A percentile compares a stretch with the other conserved stretches of the same genome.
Conservation (phyloP, 2,113 vertebrate genomes). For the Leuciscus idus region DNA sequence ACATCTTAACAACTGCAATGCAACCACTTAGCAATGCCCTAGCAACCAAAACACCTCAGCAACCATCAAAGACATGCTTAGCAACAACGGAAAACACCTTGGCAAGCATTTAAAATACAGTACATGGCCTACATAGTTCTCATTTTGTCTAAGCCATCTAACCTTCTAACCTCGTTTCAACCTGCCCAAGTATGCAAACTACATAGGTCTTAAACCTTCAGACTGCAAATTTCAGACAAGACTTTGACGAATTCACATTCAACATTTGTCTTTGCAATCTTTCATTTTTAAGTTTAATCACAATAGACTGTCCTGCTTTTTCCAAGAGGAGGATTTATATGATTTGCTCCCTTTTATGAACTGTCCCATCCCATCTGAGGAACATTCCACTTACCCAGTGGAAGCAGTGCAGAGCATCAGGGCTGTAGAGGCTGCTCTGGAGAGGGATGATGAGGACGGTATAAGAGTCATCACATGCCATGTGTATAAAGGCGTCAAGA, state of each 20-base stretch:
- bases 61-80: neutral
- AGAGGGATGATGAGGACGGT: constrained; percentile 75
- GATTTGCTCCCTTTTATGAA: neutral
- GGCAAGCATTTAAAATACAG: neutral
- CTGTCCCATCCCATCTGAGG: neutral
- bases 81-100: neutral
- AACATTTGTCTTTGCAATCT: neutral
- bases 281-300: neutral
- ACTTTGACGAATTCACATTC: neutral
- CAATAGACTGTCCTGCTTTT: neutral
- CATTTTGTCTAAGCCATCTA: neutral
- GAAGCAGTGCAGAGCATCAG: constrained; percentile 75
- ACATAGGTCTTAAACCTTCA: neutral
- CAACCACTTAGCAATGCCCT: neutral
- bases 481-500: constrained; percentile 21
- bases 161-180: too few relatives aligned
- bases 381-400: constrained; percentile 67
- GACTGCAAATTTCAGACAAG: neutral
- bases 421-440: constrained; percentile 71
- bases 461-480: constrained; percentile 68
- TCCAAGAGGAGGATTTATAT: neutral
- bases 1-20: too few relatives aligned
- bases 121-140: neutral
- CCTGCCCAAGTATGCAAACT: neutral
- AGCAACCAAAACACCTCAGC: neutral